These are phyloP conservation scores for Andrena camellia DNA, from an alignment of 2,888 invertebrate species.

Conservation along the genomic window DNA sequence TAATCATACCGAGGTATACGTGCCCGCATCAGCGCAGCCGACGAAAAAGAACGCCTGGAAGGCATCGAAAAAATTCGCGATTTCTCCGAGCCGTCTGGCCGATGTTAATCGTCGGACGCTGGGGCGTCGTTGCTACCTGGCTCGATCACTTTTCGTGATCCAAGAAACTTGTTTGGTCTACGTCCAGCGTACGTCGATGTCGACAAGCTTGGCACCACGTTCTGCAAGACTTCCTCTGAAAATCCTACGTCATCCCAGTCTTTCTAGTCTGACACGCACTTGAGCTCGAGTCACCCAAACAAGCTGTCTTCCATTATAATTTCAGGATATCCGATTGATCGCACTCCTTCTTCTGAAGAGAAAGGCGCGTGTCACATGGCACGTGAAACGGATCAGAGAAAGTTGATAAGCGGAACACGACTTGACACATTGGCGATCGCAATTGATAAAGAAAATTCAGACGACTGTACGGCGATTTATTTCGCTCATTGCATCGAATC, in stretches of 20 bases:
- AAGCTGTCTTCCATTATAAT: neutral
- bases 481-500: neutral
- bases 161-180: neutral
- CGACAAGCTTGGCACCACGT: neutral
- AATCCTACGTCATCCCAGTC: no score
- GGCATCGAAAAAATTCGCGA: slow-evolving; percentile 30
- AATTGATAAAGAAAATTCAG: neutral
- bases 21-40: slow-evolving; percentile 21
- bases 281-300: no score
- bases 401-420: slow-evolving; percentile 1
- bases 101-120: neutral
- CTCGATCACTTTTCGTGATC: slow-evolving; percentile 8
- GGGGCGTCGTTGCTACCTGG: neutral
- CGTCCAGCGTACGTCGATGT: neutral
- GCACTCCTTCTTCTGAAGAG: neutral
- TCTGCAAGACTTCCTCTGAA: no score
- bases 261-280: no score
- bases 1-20: slow-evolving; percentile 47
- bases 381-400: neutral
- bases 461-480: neutral
- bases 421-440: neutral
- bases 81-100: slow-evolving; percentile 10
- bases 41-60: slow-evolving; percentile 17
- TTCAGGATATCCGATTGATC: neutral
- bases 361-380: neutral